Percentiles rank a stretch among this genome's conserved stretches.
Conservation (phyloP, 2,113 vertebrate genomes). For the Lethenteron reissneri region DNA sequence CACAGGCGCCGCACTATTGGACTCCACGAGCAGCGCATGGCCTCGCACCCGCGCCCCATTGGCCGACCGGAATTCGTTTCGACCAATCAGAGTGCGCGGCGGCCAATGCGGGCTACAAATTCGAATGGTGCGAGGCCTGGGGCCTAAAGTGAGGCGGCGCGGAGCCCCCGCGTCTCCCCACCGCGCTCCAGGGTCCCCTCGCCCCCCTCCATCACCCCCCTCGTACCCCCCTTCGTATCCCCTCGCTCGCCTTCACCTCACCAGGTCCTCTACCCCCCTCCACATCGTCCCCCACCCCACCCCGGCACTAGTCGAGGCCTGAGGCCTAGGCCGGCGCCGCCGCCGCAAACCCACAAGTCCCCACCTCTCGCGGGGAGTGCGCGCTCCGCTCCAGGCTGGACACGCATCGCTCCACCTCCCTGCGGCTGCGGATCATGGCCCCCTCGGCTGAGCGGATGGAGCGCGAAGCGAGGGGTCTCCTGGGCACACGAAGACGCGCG, state of each 20-base stretch:
- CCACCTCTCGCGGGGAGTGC: background rate
- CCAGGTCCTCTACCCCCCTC: background rate
- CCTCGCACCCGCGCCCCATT: too few species aligned
- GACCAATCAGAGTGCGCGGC: too few species aligned
- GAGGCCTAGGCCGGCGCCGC: background rate
- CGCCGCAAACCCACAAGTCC: background rate
- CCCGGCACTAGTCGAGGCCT: background rate
- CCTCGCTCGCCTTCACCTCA: background rate
- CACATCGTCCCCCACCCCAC: background rate
- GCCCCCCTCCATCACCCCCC: background rate
- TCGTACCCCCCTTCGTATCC: background rate
- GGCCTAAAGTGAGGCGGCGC: too few species aligned
- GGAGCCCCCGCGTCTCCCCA: background rate
- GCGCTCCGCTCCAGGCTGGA: conserved; percentile 3
- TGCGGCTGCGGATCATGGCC: conserved; percentile 6
- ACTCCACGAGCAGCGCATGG: too few species aligned
- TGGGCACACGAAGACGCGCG: too few species aligned
- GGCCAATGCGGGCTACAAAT: too few species aligned
- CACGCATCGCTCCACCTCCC: conserved; percentile 2
- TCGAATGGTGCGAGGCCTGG: too few species aligned
- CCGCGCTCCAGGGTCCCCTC: background rate
- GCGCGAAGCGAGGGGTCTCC: conserved; percentile 45
- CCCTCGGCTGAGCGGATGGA: conserved; percentile 50
- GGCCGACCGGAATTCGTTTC: too few species aligned
- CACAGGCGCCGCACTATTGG: too few species aligned